These are phyloP conservation scores for Melanaphis sacchari DNA, from an alignment of 1,140 invertebrate genomes.

Conservation along the genomic window DNA sequence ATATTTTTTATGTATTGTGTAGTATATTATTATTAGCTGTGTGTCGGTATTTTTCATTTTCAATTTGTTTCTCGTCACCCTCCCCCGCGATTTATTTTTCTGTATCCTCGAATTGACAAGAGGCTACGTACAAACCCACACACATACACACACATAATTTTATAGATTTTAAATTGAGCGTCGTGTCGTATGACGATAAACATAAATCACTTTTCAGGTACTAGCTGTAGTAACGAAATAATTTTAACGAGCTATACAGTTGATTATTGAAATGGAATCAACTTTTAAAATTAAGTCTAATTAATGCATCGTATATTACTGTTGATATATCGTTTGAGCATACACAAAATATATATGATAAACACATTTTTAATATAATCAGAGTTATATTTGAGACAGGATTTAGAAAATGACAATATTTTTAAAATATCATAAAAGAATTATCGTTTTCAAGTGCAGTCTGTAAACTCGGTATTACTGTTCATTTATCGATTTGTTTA, in stretches of 20 bases:
- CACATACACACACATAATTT: background rate
- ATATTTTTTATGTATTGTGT: background rate
- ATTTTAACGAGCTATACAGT: background rate
- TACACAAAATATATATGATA: too few species aligned
- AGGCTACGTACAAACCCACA: background rate
- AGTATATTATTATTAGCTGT: background rate
- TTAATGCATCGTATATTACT: background rate
- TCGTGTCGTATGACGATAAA: background rate
- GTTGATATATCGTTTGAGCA: too few species aligned
- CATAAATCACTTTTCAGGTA: background rate
- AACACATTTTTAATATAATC: too few species aligned
- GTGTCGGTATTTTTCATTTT: background rate
- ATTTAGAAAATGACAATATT: too few species aligned
- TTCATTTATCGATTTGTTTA: too few species aligned
- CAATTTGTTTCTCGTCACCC: background rate
- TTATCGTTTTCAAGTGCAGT: too few species aligned
- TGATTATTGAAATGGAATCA: background rate
- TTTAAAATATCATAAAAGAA: too few species aligned
- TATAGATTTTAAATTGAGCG: background rate
- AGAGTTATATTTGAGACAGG: too few species aligned
- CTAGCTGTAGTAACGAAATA: background rate
- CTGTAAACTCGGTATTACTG: too few species aligned
- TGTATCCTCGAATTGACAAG: background rate
- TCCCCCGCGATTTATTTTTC: background rate
- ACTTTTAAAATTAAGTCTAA: background rate